A percentile compares a stretch with the other conserved stretches of the same genome.
Evolutionary conservation across 1,140 invertebrate genomes (phyloP).

Genomic region (Lordiphosa clarofinis): DNA sequence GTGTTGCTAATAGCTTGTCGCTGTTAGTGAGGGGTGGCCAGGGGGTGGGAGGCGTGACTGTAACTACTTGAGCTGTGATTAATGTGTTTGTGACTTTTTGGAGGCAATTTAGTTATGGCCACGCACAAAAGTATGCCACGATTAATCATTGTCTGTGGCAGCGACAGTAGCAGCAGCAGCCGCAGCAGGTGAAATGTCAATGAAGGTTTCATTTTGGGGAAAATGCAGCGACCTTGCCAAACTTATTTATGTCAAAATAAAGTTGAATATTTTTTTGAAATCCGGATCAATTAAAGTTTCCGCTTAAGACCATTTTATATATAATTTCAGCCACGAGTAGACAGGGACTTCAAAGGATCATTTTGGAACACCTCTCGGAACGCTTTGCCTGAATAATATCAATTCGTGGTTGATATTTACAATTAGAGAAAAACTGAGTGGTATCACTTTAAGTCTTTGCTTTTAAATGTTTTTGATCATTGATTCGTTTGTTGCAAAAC

Average conservation of each 20-base stretch:
- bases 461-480: too few species aligned
- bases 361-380: too few species aligned
- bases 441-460: too few species aligned
- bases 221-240: too few species aligned
- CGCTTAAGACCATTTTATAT: not conserved
- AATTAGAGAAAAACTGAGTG: too few species aligned
- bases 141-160: slow-evolving; percentile 63
- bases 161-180: slow-evolving; percentile 12
- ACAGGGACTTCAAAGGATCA: too few species aligned
- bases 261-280: too few species aligned
- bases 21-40: slow-evolving; percentile 33
- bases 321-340: too few species aligned
- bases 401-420: too few species aligned
- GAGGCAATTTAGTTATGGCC: slow-evolving; percentile 37
- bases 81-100: slow-evolving; percentile 64
- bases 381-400: too few species aligned
- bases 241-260: too few species aligned
- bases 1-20: slow-evolving; percentile 76
- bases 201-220: slow-evolving; percentile 5
- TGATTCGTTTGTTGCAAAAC: too few species aligned
- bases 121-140: slow-evolving; percentile 29
- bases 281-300: not conserved
- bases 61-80: slow-evolving; percentile 54
- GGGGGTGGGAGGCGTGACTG: slow-evolving; percentile 19
- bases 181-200: slow-evolving; percentile 53